These are phyloP conservation scores for Sebastiscus albofasciatus DNA, from an alignment of 2,797 vertebrate genomes.

Conservation along the genomic window DNA sequence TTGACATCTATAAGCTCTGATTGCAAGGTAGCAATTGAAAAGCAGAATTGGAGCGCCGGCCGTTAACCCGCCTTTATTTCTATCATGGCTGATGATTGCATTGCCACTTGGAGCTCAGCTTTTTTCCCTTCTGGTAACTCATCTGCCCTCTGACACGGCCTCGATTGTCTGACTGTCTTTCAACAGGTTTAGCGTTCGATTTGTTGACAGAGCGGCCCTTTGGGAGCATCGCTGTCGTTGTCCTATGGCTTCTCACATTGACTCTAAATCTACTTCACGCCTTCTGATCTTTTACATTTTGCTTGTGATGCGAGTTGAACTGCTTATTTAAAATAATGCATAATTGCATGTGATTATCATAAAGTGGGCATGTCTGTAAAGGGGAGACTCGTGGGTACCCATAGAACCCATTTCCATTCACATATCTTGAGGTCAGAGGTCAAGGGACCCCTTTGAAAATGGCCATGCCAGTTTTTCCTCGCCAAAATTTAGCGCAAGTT, in stretches of 20 bases:
- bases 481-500: too few relatives aligned
- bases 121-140: constrained; percentile 27
- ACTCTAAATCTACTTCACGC: not conserved
- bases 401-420: too few relatives aligned
- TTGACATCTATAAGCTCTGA: constrained; percentile 36
- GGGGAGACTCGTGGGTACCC: too few relatives aligned
- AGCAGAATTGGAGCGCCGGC: constrained; percentile 30
- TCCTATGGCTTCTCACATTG: constrained; percentile 1
- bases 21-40: constrained; percentile 50
- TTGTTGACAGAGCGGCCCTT: constrained; percentile 26
- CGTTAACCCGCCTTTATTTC: constrained; percentile 51
- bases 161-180: constrained; percentile 39
- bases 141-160: constrained; percentile 47
- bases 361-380: too few relatives aligned
- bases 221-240: constrained; percentile 10
- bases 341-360: too few relatives aligned
- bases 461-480: too few relatives aligned
- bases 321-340: too few relatives aligned
- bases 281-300: not conserved
- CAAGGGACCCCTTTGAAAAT: too few relatives aligned
- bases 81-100: constrained; percentile 58
- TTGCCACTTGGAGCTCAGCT: constrained; percentile 26
- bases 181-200: constrained; percentile 23
- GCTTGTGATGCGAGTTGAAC: too few relatives aligned
- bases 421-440: too few relatives aligned